Evolutionary conservation across 2,113 vertebrate genomes (phyloP).

Genomic region (Tricholaema leucomelas): DNA sequence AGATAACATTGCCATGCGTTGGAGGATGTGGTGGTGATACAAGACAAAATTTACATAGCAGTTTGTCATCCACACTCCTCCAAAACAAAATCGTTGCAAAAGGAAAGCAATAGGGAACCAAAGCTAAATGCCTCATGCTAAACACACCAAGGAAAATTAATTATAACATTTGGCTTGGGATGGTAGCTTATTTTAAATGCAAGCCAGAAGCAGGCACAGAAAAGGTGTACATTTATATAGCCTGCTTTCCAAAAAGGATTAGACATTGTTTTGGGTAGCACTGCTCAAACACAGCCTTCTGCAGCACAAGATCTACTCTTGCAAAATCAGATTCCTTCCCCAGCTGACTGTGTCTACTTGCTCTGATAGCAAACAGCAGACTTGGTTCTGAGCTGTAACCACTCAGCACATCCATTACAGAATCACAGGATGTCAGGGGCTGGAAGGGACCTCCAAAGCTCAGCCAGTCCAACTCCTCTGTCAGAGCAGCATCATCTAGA

Average conservation of each 20-base stretch:
- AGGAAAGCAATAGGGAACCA: conserved; percentile 34
- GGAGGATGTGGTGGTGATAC: conserved; percentile 60
- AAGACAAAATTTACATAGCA: conserved; percentile 63
- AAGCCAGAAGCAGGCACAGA: conserved; percentile 29
- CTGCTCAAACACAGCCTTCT: neutral
- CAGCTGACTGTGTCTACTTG: neutral
- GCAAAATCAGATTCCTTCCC: neutral
- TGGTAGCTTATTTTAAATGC: conserved; percentile 52
- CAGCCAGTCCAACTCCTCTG: too few species aligned
- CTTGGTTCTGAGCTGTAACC: neutral
- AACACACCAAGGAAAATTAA: neutral
- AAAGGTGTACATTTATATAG: neutral
- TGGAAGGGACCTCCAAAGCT: too few species aligned
- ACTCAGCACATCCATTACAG: neutral
- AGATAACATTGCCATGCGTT: conserved; percentile 72
- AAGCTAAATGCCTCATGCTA: neutral
- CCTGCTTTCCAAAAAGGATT: neutral
- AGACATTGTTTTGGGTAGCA: neutral
- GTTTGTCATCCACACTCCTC: conserved; percentile 66
- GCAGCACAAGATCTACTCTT: neutral
- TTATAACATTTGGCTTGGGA: conserved; percentile 19
- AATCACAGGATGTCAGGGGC: too few species aligned
- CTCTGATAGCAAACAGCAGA: neutral
- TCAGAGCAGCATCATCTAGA: too few species aligned
- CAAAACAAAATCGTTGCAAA: conserved; percentile 62